phyloP scores from a whole-genome alignment of 1,140 invertebrate genomes.

The Phortica variegata region DNA sequence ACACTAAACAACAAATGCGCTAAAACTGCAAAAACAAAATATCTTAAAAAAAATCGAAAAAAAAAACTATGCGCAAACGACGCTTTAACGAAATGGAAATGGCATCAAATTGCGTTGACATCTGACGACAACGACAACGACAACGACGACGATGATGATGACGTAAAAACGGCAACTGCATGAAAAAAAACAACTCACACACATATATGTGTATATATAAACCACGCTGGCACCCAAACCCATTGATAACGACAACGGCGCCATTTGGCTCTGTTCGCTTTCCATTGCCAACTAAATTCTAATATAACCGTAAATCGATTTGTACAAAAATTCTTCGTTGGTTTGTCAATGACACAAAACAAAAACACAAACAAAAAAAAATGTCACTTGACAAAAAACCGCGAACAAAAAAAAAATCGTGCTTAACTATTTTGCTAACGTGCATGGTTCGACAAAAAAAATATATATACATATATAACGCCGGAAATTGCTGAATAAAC shows the following conservation, averaged over 20 bases:
- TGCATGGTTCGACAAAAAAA: constrained; percentile 5
- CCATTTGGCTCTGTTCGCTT: no score
- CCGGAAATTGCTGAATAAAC: constrained; percentile 38
- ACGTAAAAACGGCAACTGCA: no score
- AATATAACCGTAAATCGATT: constrained; percentile 44
- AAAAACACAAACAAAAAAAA: constrained; percentile 13
- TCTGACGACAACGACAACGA: constrained; percentile 31
- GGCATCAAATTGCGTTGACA: constrained; percentile 56
- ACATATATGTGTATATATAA: no score
- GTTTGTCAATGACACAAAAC: constrained; percentile 10
- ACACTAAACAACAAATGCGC: constrained; percentile 15
- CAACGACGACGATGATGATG: neutral
- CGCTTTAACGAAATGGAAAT: constrained; percentile 37
- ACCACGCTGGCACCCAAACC: constrained; percentile 31
- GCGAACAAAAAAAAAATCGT: constrained; percentile 2
- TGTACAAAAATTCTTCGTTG: no score
- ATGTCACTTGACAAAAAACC: neutral
- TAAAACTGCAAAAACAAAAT: constrained; percentile 17
- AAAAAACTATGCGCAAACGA: constrained; percentile 7
- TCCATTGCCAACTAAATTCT: constrained; percentile 28
- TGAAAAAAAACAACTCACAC: no score
- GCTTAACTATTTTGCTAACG: constrained; percentile 17
- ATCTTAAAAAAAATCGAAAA: constrained; percentile 17
- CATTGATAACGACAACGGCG: constrained; percentile 19
- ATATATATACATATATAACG: constrained; percentile 15